These are phyloP conservation scores for Drosophila melanosoma DNA, from an alignment of 2,888 invertebrate species.

Conservation along the genomic window DNA sequence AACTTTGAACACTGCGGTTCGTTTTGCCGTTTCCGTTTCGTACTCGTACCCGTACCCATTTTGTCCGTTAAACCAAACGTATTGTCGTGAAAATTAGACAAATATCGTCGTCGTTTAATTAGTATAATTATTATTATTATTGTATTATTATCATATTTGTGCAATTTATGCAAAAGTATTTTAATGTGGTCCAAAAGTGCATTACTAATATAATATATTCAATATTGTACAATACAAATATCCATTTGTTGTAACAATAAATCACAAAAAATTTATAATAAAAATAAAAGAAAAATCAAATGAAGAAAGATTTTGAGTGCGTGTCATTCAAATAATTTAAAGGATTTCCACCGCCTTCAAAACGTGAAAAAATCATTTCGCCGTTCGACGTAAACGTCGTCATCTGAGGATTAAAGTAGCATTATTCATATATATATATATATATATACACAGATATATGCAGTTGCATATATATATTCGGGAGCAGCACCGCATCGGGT, in stretches of 20 bases:
- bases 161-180: conserved; percentile 24
- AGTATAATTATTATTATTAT: conserved; percentile 32
- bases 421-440: conserved; percentile 7
- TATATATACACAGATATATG: background rate
- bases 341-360: conserved; percentile 59
- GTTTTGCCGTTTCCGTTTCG: conserved; percentile 64
- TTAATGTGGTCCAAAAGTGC: conserved; percentile 36
- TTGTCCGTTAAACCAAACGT: conserved; percentile 46
- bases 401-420: conserved; percentile 71
- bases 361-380: conserved; percentile 48
- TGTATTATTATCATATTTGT: conserved; percentile 13
- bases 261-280: conserved; percentile 3
- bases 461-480: conserved; percentile 6
- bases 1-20: conserved; percentile 84
- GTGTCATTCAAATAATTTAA: conserved; percentile 78
- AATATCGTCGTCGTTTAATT: conserved; percentile 18
- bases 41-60: conserved; percentile 29
- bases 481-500: conserved; percentile 30
- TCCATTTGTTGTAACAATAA: conserved; percentile 19
- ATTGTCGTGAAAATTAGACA: conserved; percentile 38
- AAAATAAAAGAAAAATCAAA: conserved; percentile 16
- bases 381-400: conserved; percentile 13
- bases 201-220: conserved; percentile 40
- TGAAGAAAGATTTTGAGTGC: conserved; percentile 52
- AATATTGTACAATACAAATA: conserved; percentile 35